These are phyloP conservation scores for Rhodophaea formosa DNA, from an alignment of 2,888 invertebrate species.

Conservation along the genomic window DNA sequence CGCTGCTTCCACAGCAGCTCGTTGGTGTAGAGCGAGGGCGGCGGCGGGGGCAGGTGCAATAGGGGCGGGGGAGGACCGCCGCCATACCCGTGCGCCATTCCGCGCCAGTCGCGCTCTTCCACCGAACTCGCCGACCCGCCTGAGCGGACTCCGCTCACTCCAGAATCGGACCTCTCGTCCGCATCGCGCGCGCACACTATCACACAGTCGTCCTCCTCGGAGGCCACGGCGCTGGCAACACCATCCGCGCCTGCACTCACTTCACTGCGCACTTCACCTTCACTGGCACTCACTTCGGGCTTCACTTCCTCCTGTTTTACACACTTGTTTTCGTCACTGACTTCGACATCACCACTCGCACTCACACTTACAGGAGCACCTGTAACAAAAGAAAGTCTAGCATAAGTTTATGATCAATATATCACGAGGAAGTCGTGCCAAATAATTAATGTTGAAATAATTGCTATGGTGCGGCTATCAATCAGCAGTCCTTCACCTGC, in stretches of 20 bases:
- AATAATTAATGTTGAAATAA: neutral
- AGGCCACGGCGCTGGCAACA: conserved; percentile 78
- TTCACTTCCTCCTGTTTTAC: conserved; percentile 66
- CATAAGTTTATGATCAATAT: neutral
- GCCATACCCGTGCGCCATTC: conserved; percentile 86
- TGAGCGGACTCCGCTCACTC: conserved; percentile 88
- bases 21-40: conserved; percentile 75
- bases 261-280: conserved; percentile 75
- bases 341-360: conserved; percentile 73
- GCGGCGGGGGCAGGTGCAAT: conserved; percentile 72
- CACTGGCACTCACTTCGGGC: conserved; percentile 58
- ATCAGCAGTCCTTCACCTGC: neutral
- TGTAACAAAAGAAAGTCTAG: conserved; percentile 56
- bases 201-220: conserved; percentile 84
- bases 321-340: conserved; percentile 73
- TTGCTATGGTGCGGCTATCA: neutral
- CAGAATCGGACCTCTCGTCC: conserved; percentile 83
- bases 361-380: conserved; percentile 69
- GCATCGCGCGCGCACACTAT: conserved; percentile 83
- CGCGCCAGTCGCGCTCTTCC: conserved; percentile 88
- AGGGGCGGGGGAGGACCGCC: conserved; percentile 83
- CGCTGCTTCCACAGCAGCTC: conserved; percentile 84
- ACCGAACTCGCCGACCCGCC: conserved; percentile 87
- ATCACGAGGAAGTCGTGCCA: neutral
- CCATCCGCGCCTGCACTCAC: conserved; percentile 74